These are phyloP conservation scores for Balanococcus diminutus DNA, from an alignment of 2,888 invertebrate genomes.

Conservation along the genomic window DNA sequence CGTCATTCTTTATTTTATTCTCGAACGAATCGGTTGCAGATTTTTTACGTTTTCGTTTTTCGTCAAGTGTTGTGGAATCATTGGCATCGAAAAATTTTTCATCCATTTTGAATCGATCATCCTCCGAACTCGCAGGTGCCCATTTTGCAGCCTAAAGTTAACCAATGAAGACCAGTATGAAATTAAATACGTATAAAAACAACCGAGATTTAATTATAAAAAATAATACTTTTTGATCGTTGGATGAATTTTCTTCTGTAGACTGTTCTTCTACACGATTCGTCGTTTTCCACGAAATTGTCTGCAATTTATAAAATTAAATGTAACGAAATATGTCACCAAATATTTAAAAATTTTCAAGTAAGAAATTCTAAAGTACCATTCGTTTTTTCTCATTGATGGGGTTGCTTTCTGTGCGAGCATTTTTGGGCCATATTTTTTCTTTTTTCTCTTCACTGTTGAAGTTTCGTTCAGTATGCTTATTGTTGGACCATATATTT, in stretches of 20 bases:
- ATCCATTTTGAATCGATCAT: conserved; percentile 56
- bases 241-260: background rate
- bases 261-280: background rate
- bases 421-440: too few species aligned
- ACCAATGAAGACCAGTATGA: background rate
- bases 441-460: background rate
- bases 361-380: background rate
- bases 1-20: background rate
- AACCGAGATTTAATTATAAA: background rate
- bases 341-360: background rate
- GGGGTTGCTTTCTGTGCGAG: too few species aligned
- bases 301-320: background rate
- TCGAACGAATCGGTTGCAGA: background rate
- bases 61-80: background rate
- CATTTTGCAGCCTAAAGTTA: conserved; percentile 50
- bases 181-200: background rate
- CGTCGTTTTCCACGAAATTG: background rate
- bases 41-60: conserved; percentile 9
- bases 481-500: background rate
- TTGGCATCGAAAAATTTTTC: conserved; percentile 56
- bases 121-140: conserved; percentile 51
- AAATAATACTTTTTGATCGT: background rate
- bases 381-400: background rate
- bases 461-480: background rate
- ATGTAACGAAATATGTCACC: too few species aligned